phyloP scores from a whole-genome alignment of 2,888 invertebrate species.

The Axea sp. region DNA sequence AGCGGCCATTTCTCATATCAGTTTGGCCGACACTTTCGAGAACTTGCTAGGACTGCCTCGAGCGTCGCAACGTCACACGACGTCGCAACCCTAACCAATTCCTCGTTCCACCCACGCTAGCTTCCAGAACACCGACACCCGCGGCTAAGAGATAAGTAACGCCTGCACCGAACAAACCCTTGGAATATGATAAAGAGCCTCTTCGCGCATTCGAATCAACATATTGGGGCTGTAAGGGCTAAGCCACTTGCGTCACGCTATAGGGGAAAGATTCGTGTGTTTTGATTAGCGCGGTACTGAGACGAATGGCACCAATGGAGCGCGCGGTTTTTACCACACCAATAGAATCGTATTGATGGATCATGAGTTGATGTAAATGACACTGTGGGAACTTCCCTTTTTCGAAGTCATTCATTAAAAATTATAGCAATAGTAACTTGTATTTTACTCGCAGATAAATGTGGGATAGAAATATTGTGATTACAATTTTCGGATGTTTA shows the following conservation, averaged over 20 bases:
- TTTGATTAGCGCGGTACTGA: conserved; percentile 53
- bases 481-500: no score
- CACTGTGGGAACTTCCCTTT: no score
- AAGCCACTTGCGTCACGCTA: conserved; percentile 29
- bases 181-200: conserved; percentile 65
- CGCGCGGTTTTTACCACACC: no score
- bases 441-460: no score
- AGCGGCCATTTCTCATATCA: conserved; percentile 79
- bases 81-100: conserved; percentile 66
- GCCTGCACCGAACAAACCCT: conserved; percentile 66
- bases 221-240: conserved; percentile 48
- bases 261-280: conserved; percentile 50
- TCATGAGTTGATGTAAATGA: conserved; percentile 3
- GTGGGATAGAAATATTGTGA: no score
- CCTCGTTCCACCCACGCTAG: conserved; percentile 35
- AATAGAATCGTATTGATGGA: no score
- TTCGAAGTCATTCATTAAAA: no score
- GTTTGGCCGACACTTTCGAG: conserved; percentile 79
- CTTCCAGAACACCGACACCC: conserved; percentile 57
- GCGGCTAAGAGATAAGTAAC: conserved; percentile 75
- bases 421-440: no score
- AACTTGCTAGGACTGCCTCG: conserved; percentile 74
- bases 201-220: conserved; percentile 54
- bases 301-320: conserved; percentile 47
- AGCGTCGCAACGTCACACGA: conserved; percentile 76